Base-by-base conservation (phyloP, 2,797 vertebrate genomes). In the Erethizon dorsatum region DNA sequence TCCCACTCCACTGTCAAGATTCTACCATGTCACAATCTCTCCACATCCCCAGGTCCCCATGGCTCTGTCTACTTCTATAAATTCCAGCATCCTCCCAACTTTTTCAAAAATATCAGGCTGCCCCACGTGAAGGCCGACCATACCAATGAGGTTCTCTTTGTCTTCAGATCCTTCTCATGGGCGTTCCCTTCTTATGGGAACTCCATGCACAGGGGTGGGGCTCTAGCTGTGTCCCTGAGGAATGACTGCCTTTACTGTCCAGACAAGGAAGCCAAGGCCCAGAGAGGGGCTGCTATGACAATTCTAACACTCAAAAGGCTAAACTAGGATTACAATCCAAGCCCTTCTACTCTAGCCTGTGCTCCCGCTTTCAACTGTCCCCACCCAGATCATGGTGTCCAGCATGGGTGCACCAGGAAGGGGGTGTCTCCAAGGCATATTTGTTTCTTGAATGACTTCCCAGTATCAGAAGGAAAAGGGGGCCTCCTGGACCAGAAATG, bases 11-110 rank as follows among this genome's bases (percentile, higher is more conserved):
- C 15, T 52, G 13, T 63, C 71, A 14, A 69, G 61, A 87, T 47
- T 47, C 41, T 12, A 28, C 50, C 1, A 6, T n/a, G 2, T 41
- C 50, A 52, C 12, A 9, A 9, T 31, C 28, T 47, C 6, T 69
- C 63, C 26, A 26, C 47, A 82, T 37, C 52, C n/a, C 18, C 37
- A 97, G 97, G 88, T 85, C 47, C 91, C 57, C 83, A 6, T 4
- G 82, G 73, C 50, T 54, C 97, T 65, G 73, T 97, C n/a, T 97
- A 93, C 87, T 93, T 97, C 89, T 97, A 95, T 41, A 83, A 97
- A 83, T 97, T 94, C 20, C 95, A 94, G 89, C 97, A 97, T 71
- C 50, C 26, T 5, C 50, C 92, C 13, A 93, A 50, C 14, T 45
- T 87, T 31, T 28, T 89, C 52, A 90, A 93, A 17, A 26, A 80